Base-by-base conservation (phyloP, 2,113 vertebrate genomes). In the Hippopotamus amphibius region DNA sequence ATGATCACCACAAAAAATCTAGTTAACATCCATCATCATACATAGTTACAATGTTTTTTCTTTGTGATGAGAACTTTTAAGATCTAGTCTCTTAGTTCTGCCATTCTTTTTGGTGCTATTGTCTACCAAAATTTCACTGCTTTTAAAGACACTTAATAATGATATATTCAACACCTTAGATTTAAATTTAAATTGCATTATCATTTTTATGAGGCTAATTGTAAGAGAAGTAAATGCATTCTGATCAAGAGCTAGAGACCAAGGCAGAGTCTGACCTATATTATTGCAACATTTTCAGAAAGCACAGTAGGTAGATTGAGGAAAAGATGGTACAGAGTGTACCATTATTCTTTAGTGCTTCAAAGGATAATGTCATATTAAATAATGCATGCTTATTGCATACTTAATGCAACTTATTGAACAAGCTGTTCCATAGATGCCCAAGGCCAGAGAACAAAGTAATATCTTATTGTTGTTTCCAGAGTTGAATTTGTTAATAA, bases 371-470 rank as follows among this genome's bases (percentile, higher is more conserved):
- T 68, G 59, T 93, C 61, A 95, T 72, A 16, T 94, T 97, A 93
- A 82, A 93, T 95, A 95, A 95, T 97, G 10, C 76, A 97, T 55
- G 53, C 37, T 59, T 72, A 61, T 48, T 89, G 84, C 13, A 59
- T 79, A 72, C 19, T 84, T 81, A 88, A 86, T 88, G 68, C 21
- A 48, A 68, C 46, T 79, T 93, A 68, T 50, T 83, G 66, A 91
- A 53, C 14, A 82, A 22, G 3, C 83, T 94, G 33, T 88, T 96
- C 15, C n/a, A 46, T 30, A 84, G 68, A 81, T 93, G 69, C 72
- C 59, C 24, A 50, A 61, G 57, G 84, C 72, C 63, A 77, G 24
- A 88, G 61, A 63, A 88, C 80, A 95, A 93, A 93, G 69, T 79
- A 92, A 24, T 88, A 30, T 68, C 28, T 90, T 77, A 81, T 21